Base-by-base conservation (phyloP, 1,140 invertebrate species). In the Cotesia vestalis region DNA sequence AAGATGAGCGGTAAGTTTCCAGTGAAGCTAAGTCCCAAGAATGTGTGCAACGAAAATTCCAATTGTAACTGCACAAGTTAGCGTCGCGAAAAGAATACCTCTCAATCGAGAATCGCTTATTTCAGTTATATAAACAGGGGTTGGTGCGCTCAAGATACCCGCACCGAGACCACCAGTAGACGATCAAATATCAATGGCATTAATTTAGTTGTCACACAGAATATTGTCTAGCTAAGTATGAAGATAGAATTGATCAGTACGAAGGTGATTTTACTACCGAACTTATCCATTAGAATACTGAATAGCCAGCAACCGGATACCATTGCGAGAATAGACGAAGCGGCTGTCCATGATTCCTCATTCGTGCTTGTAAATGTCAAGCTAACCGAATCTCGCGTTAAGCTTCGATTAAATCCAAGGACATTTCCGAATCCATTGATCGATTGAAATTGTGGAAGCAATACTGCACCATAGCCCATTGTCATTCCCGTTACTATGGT, bases 151-250 rank as follows among this genome's bases (percentile, higher is more conserved):
- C 0, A 88, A 73, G 1, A 90, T 66, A 1, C 90, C 90, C 3
- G 86, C 83, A 72, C 87, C 88, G 0, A 91, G 80, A 1, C 93
- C 93, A 1, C 89, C 90, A 94, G 79, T 70, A 93, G 88, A 75
- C 93, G 88, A 1, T 93, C 93, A 2, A 88, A 76, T 38, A 92
- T 86, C 17, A 94, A 83, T 8, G 87, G 83, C 0, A 78, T 57
- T 2, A 90, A 75, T 73, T 85, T 85, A 2, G 83, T 76, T 1
- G 90, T 85, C 55, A 89, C 83, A 27, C 87, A 85, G 9, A 94
- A 90, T 8, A 90, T 75, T 4, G 91, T 75, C 92, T 92, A 95
- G 11, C 92, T 92, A n/a, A 90, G 66, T 0, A 91, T 77, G 61
- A 90, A 91, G 0, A 92, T 89, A 0, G 90, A 80, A 17, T 88